These are phyloP conservation scores for Disparrhopalites patrizii DNA, from an alignment of 2,888 invertebrate species.

Conservation along the genomic window DNA sequence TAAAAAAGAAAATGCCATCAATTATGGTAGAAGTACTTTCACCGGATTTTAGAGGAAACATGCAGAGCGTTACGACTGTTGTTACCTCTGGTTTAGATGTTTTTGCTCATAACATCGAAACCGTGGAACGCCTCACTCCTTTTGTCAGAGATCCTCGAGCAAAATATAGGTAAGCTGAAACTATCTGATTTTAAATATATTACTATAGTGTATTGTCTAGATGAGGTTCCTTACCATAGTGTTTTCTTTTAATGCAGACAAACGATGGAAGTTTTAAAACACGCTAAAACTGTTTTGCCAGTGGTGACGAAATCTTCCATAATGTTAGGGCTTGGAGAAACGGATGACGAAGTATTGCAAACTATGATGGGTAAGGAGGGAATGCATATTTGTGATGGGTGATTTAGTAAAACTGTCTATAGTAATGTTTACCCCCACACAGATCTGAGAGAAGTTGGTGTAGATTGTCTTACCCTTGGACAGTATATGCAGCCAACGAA, in stretches of 20 bases:
- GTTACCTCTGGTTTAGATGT: slow-evolving; percentile 86
- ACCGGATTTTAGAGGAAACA: slow-evolving; percentile 88
- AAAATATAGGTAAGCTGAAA: slow-evolving; percentile 66
- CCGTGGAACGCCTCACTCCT: slow-evolving; percentile 84
- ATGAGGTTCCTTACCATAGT: no score
- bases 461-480: slow-evolving; percentile 94
- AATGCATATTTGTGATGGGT: not conserved
- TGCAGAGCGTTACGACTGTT: slow-evolving; percentile 68
- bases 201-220: not conserved
- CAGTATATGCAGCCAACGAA: slow-evolving; percentile 99
- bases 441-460: slow-evolving; percentile 75
- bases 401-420: not conserved
- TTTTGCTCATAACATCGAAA: slow-evolving; percentile 98
- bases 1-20: slow-evolving; percentile 59
- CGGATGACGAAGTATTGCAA: slow-evolving; percentile 77
- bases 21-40: slow-evolving; percentile 92
- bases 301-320: slow-evolving; percentile 95
- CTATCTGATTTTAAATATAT: not conserved
- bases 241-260: slow-evolving; percentile 58
- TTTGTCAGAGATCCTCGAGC: slow-evolving; percentile 92
- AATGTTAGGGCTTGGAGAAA: slow-evolving; percentile 94
- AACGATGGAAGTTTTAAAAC: slow-evolving; percentile 74
- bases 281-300: slow-evolving; percentile 75
- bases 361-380: slow-evolving; percentile 66
- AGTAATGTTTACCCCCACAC: slow-evolving; percentile 29